phyloP scores from a whole-genome alignment of 2,113 vertebrate genomes.

The Bubalus kerabau region DNA sequence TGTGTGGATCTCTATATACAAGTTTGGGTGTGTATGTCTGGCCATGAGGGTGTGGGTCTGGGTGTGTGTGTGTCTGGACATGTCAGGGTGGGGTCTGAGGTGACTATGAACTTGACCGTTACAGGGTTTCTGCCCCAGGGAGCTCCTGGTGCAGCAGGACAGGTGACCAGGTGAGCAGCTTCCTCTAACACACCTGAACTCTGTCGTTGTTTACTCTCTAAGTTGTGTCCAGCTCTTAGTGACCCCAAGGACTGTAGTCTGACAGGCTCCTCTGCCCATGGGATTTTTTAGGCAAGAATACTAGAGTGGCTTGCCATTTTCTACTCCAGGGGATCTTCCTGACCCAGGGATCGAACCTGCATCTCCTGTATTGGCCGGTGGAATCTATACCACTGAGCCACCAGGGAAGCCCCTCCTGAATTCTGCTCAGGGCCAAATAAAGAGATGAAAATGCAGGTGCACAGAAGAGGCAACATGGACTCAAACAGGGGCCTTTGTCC shows the following conservation, averaged over 20 bases:
- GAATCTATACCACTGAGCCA: background rate
- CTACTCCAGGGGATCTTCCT: background rate
- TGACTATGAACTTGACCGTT: background rate
- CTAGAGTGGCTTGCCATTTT: background rate
- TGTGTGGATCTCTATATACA: background rate
- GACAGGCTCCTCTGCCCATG: background rate
- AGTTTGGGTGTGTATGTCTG: background rate
- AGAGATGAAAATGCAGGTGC: background rate
- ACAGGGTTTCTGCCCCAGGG: background rate
- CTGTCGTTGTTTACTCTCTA: background rate
- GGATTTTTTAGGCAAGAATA: background rate
- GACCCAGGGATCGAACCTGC: background rate
- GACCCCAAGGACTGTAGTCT: background rate
- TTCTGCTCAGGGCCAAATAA: background rate
- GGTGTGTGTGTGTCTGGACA: background rate
- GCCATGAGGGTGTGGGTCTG: background rate
- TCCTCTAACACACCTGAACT: background rate
- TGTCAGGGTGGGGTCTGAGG: background rate
- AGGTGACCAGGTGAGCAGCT: background rate
- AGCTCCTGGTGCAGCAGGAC: background rate
- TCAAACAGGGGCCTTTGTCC: background rate
- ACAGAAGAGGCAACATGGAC: background rate
- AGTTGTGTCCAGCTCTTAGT: background rate
- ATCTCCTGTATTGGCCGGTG: background rate
- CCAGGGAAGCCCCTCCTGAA: background rate